Percentiles rank a stretch among this genome's conserved stretches.
Conservation (phyloP, 2,113 vertebrate species). For the Indicator indicator region DNA sequence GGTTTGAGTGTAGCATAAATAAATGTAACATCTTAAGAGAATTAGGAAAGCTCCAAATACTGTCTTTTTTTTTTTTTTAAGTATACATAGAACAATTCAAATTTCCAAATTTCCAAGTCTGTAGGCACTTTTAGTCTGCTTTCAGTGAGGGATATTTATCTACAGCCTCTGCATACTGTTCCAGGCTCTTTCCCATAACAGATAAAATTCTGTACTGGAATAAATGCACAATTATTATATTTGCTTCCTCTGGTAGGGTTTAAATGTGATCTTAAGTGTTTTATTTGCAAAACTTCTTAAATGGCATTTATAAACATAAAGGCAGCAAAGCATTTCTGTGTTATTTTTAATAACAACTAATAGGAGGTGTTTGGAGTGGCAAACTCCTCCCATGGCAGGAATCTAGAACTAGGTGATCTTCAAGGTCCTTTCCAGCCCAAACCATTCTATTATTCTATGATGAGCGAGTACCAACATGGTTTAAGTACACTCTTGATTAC, state of each 20-base stretch:
- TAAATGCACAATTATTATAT: background rate
- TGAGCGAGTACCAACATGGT: background rate
- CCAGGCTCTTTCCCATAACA: background rate
- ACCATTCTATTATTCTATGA: too few relatives aligned
- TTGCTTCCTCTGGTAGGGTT: background rate
- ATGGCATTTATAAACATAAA: background rate
- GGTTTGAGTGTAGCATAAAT: background rate
- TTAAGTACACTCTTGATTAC: fast-evolving
- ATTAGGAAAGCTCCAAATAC: background rate
- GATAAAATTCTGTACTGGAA: background rate
- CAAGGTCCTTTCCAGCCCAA: too few relatives aligned
- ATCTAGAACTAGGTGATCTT: too few relatives aligned
- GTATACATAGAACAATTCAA: background rate
- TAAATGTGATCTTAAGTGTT: background rate
- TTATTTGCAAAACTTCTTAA: too few relatives aligned
- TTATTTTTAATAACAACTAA: background rate
- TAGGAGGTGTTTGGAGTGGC: too few relatives aligned
- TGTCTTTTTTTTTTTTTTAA: background rate
- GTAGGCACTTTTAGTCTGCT: background rate
- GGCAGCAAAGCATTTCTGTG: background rate
- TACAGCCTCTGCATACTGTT: background rate
- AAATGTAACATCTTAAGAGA: background rate
- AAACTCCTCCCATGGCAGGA: too few relatives aligned
- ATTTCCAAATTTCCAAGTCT: background rate
- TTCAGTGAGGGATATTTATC: background rate